Conservation (phyloP, 2,113 vertebrate species). For the Ranitomeya variabilis region DNA sequence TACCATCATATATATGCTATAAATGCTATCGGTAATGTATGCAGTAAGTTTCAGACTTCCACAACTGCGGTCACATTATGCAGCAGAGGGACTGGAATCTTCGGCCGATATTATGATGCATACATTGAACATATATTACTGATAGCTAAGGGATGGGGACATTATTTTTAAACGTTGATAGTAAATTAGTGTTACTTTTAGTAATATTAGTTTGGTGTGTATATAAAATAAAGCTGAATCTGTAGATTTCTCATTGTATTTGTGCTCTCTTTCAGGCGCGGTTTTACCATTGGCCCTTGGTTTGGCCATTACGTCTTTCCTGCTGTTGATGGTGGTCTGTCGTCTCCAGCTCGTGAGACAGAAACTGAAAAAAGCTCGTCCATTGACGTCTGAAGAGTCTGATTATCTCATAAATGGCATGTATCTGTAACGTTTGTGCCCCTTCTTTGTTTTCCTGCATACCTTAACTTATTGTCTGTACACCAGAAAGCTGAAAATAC, state of each 20-base stretch:
- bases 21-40: no score
- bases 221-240: no score
- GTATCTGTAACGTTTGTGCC: slow-evolving; percentile 81
- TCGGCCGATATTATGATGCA: no score
- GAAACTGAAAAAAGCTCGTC: slow-evolving; percentile 92
- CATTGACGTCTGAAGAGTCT: slow-evolving; percentile 94
- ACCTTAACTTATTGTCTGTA: slow-evolving; percentile 10
- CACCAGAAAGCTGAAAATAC: not conserved
- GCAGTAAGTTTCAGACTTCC: no score
- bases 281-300: slow-evolving; percentile 92
- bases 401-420: slow-evolving; percentile 99
- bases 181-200: no score
- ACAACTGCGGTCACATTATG: no score
- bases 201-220: no score
- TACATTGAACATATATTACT: no score
- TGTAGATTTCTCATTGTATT: not conserved
- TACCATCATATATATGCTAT: no score
- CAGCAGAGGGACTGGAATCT: no score
- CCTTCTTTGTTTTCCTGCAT: not conserved
- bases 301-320: slow-evolving; percentile 87
- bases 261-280: slow-evolving; percentile 75
- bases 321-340: slow-evolving; percentile 92
- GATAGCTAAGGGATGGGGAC: no score
- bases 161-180: no score
- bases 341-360: slow-evolving; percentile 86